phyloP scores from a whole-genome alignment of 1,140 invertebrate genomes.

The Drosophila subpulchrella region DNA sequence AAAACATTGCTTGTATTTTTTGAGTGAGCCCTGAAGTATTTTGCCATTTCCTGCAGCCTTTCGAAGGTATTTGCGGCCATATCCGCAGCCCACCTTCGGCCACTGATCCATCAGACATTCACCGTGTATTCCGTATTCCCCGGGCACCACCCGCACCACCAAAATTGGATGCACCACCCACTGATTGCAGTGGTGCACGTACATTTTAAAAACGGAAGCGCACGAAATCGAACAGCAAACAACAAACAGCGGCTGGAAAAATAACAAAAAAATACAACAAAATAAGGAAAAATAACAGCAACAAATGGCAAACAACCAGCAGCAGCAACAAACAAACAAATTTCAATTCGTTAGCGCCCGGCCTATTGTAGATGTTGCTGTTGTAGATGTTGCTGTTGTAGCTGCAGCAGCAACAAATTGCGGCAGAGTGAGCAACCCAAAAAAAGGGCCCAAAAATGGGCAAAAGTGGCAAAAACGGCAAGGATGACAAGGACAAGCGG shows the following conservation, averaged over 20 bases:
- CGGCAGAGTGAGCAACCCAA: constrained; percentile 34
- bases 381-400: constrained; percentile 18
- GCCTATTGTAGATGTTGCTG: constrained; percentile 36
- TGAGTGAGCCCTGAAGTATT: constrained; percentile 1
- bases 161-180: constrained; percentile 21
- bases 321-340: constrained; percentile 65
- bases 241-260: constrained; percentile 43
- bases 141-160: not conserved
- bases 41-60: constrained; percentile 2
- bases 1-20: not conserved
- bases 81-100: constrained; percentile 15
- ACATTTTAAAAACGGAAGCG: constrained; percentile 64
- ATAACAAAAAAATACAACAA: not conserved
- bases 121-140: constrained; percentile 51
- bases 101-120: constrained; percentile 42
- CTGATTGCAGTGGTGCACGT: constrained; percentile 58
- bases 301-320: constrained; percentile 34
- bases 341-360: constrained; percentile 73
- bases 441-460: constrained; percentile 16
- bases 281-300: constrained; percentile 7
- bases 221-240: constrained; percentile 76
- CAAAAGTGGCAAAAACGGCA: not conserved
- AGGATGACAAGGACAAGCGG: constrained; percentile 60
- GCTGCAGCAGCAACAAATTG: constrained; percentile 29
- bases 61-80: constrained; percentile 8